Percentiles rank a stretch among this genome's conserved stretches.
Evolutionary conservation across 2,113 vertebrate genomes (phyloP).

Genomic region (Eubucco bourcierii): DNA sequence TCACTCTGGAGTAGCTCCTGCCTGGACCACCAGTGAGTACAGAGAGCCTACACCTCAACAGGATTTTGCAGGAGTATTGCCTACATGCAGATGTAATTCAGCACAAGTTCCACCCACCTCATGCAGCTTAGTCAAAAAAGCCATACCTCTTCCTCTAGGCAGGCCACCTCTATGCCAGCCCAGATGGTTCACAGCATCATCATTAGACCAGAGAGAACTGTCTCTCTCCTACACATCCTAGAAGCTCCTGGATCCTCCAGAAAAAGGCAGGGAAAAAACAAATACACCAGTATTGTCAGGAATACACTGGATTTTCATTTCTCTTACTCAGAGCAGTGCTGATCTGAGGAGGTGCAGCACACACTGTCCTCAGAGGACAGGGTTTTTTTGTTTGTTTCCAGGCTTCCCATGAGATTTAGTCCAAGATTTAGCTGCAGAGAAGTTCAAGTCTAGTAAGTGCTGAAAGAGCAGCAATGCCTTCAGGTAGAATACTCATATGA

Average conservation of each 20-base stretch:
- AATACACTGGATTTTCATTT: not conserved
- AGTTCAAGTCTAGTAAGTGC: not conserved
- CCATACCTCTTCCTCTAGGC: not conserved
- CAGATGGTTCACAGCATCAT: rapidly evolving
- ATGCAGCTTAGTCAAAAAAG: not conserved
- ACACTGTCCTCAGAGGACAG: not conserved
- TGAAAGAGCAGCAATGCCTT: not conserved
- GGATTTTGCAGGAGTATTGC: rapidly evolving
- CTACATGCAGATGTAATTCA: rapidly evolving
- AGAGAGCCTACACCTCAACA: rapidly evolving
- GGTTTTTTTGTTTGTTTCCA: not conserved
- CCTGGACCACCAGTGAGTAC: rapidly evolving
- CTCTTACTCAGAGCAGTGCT: not conserved
- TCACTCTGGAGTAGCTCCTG: not conserved
- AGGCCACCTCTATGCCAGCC: not conserved
- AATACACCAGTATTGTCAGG: not conserved
- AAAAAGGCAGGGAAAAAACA: not conserved
- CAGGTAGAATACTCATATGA: rapidly evolving
- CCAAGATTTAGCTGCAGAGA: not conserved
- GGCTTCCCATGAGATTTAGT: not conserved
- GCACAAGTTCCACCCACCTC: not conserved
- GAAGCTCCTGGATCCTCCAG: not conserved
- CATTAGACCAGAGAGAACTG: not conserved
- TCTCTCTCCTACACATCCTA: not conserved
- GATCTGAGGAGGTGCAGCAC: not conserved